Percentiles rank a stretch among this genome's conserved stretches.
phyloP scores from a whole-genome alignment of 2,797 vertebrate species.

The Tapirus indicus region DNA sequence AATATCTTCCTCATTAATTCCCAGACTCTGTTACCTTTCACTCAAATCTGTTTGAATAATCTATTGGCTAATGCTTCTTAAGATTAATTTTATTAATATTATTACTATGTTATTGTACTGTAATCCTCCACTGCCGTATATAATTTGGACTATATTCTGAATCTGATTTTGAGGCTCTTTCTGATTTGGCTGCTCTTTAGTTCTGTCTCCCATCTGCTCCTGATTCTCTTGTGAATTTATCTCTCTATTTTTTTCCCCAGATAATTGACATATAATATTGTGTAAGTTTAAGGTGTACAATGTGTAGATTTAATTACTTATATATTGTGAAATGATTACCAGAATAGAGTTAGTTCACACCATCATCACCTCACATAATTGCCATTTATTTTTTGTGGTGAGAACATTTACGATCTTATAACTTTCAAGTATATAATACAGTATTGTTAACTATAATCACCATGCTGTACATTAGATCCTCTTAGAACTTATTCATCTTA shows the following conservation, averaged over 20 bases:
- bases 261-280: background rate
- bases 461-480: background rate
- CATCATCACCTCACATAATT: background rate
- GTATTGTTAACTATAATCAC: background rate
- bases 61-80: background rate
- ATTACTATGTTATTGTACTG: background rate
- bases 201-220: background rate
- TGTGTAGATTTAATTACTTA: background rate
- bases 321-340: background rate
- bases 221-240: background rate
- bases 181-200: background rate
- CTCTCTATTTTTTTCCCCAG: background rate
- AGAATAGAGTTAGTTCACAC: background rate
- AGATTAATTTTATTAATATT: constrained; percentile 17
- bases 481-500: background rate
- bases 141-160: background rate
- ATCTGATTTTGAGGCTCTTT: background rate
- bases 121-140: background rate
- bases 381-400: background rate
- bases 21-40: background rate
- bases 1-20: background rate
- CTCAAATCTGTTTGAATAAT: background rate
- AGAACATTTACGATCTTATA: background rate
- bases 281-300: background rate
- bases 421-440: background rate